A percentile compares a stretch with the other conserved stretches of the same genome.
Evolutionary conservation across 2,888 invertebrate species (phyloP).

Genomic region (Conops quadrifasciatus): DNA sequence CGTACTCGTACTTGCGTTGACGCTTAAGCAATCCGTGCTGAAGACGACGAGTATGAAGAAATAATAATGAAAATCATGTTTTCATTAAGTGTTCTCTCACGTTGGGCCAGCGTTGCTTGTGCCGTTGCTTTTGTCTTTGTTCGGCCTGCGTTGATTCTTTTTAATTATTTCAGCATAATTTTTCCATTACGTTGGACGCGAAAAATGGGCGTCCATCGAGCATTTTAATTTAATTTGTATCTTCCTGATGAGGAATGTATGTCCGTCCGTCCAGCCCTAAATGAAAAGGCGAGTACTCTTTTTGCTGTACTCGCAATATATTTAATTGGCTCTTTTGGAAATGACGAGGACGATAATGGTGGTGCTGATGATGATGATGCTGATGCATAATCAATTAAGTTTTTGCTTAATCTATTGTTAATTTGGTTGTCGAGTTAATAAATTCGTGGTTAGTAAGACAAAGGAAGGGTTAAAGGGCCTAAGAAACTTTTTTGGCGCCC

Average conservation of each 20-base stretch:
- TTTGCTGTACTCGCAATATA: not conserved
- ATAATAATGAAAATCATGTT: slow-evolving; percentile 29
- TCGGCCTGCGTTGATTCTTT: not conserved
- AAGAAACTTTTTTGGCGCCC: too few species aligned
- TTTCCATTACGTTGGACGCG: slow-evolving; percentile 35
- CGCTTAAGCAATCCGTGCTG: not conserved
- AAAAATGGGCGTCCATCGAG: slow-evolving; percentile 31
- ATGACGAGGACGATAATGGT: too few species aligned
- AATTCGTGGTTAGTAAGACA: too few species aligned
- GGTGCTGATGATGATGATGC: not conserved
- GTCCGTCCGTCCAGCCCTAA: not conserved
- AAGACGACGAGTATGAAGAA: slow-evolving; percentile 3
- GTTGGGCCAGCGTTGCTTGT: not conserved
- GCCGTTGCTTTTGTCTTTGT: too few species aligned
- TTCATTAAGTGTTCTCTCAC: slow-evolving; percentile 22
- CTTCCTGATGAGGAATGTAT: slow-evolving; percentile 5
- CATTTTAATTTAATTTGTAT: slow-evolving; percentile 35
- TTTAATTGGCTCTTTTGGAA: not conserved
- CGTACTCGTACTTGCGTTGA: not conserved
- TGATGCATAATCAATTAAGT: not conserved
- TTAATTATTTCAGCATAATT: slow-evolving; percentile 31
- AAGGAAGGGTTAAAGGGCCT: too few species aligned
- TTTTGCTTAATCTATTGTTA: too few species aligned
- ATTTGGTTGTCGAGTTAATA: too few species aligned
- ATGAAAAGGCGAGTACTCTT: not conserved